Base-by-base conservation (phyloP, 2,888 invertebrate genomes). In the Trachelus troglodyta region DNA sequence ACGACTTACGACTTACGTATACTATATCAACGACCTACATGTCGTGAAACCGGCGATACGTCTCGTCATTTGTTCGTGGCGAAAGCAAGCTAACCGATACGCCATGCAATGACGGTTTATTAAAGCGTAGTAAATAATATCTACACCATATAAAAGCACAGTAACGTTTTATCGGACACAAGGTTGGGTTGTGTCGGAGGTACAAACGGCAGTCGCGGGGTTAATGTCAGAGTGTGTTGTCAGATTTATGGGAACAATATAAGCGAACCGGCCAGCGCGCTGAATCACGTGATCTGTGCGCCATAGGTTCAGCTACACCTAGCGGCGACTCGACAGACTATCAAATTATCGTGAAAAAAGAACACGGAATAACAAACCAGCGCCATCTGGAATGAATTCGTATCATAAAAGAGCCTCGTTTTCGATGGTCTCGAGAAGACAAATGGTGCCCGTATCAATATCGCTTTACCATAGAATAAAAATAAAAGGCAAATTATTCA, bases 241-340 rank as follows among this genome's bases (percentile, higher is more conserved):
- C 84, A 87, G 89, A 90, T 90, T 90, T 90, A 90, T 89, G 85
- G 80, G 81, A 84, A 88, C 87, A 89, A 89, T 90, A 89, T 90
- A 87, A 85, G 84, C 85, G 83, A 81, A 80, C 81, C 83, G 79
- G 79, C 82, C 76, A 77, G 78, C 75, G 82, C 83, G 85, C 83
- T 84, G 84, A 83, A 83, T 85, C 84, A 83, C 82, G 84, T 83
- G 56, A 56, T 78, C 80, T 69, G 71, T 34, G 9, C 71, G 3
- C 71, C 71, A 23, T 71, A 56, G 56, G 56, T 56, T 56, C 56
- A 56, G 56, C 56, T 56, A 56, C 56, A 56, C 56, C 56, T 56
- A 56, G 56, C 56, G 23, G 56, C 56, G 6, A 56, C 56, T 56
- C 56, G 56, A 9, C 56, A 56, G 6, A 56, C 56, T 56, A 56